Conservation (phyloP, 2,797 vertebrate species). For the Takifugu rubripes region DNA sequence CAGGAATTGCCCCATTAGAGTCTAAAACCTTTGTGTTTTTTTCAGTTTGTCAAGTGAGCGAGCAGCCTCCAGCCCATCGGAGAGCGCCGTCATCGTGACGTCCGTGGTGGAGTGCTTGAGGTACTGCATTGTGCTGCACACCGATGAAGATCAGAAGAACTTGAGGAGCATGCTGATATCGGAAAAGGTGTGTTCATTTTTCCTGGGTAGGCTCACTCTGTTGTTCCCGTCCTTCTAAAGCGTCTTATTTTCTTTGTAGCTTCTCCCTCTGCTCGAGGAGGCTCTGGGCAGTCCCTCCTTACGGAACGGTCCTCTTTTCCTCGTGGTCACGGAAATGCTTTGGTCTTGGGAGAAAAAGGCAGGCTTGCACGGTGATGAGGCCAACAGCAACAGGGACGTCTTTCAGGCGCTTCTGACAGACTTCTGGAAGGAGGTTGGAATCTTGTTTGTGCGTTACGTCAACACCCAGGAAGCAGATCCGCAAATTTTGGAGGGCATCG, state of each 20-base stretch:
- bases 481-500: slow-evolving; percentile 80
- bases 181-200: slow-evolving; percentile 81
- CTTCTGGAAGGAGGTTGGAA: slow-evolving; percentile 87
- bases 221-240: slow-evolving; percentile 4
- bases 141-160: slow-evolving; percentile 65
- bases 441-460: slow-evolving; percentile 75
- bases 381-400: slow-evolving; percentile 35
- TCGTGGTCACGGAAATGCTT: slow-evolving; percentile 82
- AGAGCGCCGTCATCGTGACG: slow-evolving; percentile 83
- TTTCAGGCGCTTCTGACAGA: slow-evolving; percentile 79
- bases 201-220: neutral
- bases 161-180: slow-evolving; percentile 84
- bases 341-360: slow-evolving; percentile 88
- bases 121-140: slow-evolving; percentile 80
- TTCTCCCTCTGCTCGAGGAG: slow-evolving; percentile 82
- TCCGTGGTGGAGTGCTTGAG: slow-evolving; percentile 88
- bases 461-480: slow-evolving; percentile 76
- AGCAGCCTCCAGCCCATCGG: slow-evolving; percentile 80
- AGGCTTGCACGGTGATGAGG: slow-evolving; percentile 46
- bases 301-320: slow-evolving; percentile 85
- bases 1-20: neutral
- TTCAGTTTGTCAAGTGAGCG: slow-evolving; percentile 86
- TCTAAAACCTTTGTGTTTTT: neutral
- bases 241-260: slow-evolving; percentile 64
- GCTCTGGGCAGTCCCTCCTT: slow-evolving; percentile 80